Conservation (phyloP, 2,113 vertebrate genomes). For the Dasypus novemcinctus region DNA sequence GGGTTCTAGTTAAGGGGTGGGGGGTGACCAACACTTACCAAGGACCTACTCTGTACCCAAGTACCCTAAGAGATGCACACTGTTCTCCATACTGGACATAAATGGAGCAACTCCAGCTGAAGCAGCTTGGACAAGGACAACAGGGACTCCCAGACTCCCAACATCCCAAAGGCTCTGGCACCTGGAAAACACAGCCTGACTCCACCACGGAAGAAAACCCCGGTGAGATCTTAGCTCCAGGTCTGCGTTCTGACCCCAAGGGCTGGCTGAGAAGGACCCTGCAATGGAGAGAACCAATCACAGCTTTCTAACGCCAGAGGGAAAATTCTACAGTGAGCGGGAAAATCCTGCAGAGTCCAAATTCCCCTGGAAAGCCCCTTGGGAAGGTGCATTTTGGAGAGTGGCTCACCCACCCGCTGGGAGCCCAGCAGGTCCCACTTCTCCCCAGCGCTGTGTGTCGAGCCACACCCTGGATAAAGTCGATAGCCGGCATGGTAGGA, state of each 20-base stretch:
- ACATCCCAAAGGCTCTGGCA: background rate
- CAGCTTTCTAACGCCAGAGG: background rate
- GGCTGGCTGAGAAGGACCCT: background rate
- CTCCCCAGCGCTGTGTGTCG: background rate
- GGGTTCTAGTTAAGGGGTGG: background rate
- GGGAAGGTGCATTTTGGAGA: background rate
- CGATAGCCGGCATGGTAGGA: background rate
- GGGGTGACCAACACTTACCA: background rate
- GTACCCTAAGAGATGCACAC: background rate
- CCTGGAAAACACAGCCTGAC: background rate
- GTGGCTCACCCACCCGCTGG: background rate
- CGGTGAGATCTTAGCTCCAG: background rate
- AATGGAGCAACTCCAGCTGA: background rate
- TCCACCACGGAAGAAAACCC: background rate
- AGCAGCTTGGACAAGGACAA: background rate
- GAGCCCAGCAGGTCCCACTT: background rate
- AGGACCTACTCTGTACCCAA: background rate
- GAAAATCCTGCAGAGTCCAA: background rate
- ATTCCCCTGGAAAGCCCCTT: background rate
- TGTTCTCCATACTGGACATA: background rate
- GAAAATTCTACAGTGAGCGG: background rate
- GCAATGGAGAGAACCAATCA: background rate
- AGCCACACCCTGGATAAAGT: background rate
- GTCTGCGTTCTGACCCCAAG: background rate
- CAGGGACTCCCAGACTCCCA: background rate